Conservation (phyloP, 2,113 vertebrate genomes). For the Anarrhichthys ocellatus region DNA sequence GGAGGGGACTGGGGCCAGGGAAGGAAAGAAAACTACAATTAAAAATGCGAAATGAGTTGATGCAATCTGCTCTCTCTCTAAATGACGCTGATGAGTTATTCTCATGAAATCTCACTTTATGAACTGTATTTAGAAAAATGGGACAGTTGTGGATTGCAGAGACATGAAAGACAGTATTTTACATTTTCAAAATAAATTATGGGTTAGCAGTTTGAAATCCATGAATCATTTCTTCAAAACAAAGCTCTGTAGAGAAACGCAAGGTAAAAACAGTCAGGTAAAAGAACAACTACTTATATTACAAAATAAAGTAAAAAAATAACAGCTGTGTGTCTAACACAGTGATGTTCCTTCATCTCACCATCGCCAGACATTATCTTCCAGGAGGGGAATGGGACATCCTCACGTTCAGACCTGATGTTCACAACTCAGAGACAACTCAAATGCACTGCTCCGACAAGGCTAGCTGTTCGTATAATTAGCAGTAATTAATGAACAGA, state of each 20-base stretch:
- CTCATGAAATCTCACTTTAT: slow-evolving; percentile 35
- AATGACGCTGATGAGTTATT: slow-evolving; percentile 45
- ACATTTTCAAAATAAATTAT: slow-evolving; percentile 6
- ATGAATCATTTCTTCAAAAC: not conserved
- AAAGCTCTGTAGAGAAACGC: not conserved
- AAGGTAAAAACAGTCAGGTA: not conserved
- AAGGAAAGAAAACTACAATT: slow-evolving; percentile 67
- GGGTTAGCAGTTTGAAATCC: not conserved
- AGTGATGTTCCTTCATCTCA: slow-evolving; percentile 38
- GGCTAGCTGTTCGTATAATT: slow-evolving; percentile 97
- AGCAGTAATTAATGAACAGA: slow-evolving; percentile 99
- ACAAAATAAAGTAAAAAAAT: not conserved
- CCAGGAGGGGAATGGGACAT: slow-evolving; percentile 59
- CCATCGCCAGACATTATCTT: slow-evolving; percentile 32
- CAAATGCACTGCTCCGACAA: slow-evolving; percentile 91
- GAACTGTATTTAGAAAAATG: slow-evolving; percentile 14
- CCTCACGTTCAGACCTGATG: slow-evolving; percentile 65
- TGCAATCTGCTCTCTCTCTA: slow-evolving; percentile 64
- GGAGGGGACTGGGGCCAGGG: slow-evolving; percentile 46
- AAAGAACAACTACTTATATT: not conserved
- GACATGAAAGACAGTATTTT: slow-evolving; percentile 9
- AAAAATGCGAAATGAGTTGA: slow-evolving; percentile 77
- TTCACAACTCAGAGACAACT: slow-evolving; percentile 81
- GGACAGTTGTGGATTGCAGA: slow-evolving; percentile 8
- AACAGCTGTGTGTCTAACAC: not conserved